Conservation (phyloP, 2,113 vertebrate genomes). For the Psammodynastes pulverulentus region DNA sequence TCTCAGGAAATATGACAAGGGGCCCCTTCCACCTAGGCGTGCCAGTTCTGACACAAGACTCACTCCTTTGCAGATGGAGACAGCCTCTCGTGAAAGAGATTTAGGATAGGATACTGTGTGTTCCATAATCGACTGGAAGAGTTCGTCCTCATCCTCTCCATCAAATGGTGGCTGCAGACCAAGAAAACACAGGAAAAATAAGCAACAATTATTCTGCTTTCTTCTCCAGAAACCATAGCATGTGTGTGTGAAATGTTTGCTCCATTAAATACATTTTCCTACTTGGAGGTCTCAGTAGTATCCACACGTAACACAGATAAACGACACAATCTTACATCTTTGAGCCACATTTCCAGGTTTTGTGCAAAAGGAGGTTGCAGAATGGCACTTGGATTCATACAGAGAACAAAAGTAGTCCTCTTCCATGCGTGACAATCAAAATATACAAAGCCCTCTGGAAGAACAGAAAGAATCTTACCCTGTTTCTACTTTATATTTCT, state of each 20-base stretch:
- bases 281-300: background rate
- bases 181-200: background rate
- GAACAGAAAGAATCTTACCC: background rate
- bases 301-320: background rate
- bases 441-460: background rate
- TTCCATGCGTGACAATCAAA: background rate
- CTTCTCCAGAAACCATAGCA: background rate
- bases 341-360: background rate
- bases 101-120: conserved; percentile 87
- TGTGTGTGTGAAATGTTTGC: background rate
- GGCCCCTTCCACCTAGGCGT: background rate
- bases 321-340: background rate
- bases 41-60: conserved; percentile 34
- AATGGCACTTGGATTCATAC: background rate
- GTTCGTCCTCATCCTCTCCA: conserved; percentile 87
- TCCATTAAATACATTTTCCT: background rate
- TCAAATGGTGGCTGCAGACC: conserved; percentile 82
- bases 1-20: background rate
- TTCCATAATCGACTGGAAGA: conserved; percentile 92
- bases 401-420: background rate
- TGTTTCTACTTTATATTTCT: background rate
- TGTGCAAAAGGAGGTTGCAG: background rate
- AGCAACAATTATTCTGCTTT: background rate
- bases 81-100: conserved; percentile 83
- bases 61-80: conserved; percentile 90